Percentiles rank a stretch among this genome's conserved stretches.
phyloP scores from a whole-genome alignment of 2,113 vertebrate genomes.

The Lathamus discolor region DNA sequence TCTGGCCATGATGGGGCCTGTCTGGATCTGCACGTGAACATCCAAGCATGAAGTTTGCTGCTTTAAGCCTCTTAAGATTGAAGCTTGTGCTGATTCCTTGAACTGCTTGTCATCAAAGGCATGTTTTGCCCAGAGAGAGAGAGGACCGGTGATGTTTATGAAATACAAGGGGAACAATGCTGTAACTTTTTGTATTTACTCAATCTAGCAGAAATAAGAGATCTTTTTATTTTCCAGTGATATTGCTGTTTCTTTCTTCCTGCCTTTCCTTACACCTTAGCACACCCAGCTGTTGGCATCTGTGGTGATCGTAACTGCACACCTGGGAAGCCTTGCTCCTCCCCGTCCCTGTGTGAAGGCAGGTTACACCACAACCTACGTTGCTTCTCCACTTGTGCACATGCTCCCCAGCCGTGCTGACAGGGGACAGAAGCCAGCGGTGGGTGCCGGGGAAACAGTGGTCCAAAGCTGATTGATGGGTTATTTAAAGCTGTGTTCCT shows the following conservation, averaged over 20 bases:
- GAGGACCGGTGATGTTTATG: neutral
- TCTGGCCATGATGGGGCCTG: neutral
- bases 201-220: neutral
- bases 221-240: neutral
- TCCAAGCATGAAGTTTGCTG: neutral
- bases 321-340: neutral
- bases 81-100: neutral
- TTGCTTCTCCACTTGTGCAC: fast-evolving
- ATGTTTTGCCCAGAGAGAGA: neutral
- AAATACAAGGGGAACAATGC: neutral
- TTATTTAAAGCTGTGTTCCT: neutral
- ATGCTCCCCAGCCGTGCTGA: fast-evolving
- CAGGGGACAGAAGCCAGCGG: fast-evolving
- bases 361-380: fast-evolving
- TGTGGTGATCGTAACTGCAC: neutral
- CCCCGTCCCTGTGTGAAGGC: too few species aligned
- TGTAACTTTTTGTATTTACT: neutral
- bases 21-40: neutral
- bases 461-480: neutral
- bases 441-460: neutral
- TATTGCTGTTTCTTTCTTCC: neutral
- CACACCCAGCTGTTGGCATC: neutral
- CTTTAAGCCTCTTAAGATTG: neutral
- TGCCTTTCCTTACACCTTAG: neutral
- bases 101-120: neutral